Evolutionary conservation across 2,888 invertebrate species (phyloP).

Genomic region (Leucophora obtusa): DNA sequence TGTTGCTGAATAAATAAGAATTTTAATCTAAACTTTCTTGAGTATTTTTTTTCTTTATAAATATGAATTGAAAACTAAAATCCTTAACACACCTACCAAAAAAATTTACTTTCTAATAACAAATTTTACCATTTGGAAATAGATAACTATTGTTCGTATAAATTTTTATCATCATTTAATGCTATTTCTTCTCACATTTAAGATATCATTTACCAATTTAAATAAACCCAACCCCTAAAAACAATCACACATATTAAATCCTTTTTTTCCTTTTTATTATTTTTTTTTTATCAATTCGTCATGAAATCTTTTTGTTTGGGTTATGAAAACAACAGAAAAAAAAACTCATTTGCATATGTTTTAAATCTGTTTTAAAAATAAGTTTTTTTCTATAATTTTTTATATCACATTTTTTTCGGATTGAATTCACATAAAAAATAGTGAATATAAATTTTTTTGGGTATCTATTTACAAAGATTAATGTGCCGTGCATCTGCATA

Average conservation of each 20-base stretch:
- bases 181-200: slow-evolving; percentile 53
- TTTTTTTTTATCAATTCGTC: slow-evolving; percentile 53
- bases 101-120: too few relatives aligned
- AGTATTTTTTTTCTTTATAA: too few relatives aligned
- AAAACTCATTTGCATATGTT: slow-evolving; percentile 63
- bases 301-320: slow-evolving; percentile 64
- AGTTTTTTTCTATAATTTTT: slow-evolving; percentile 37
- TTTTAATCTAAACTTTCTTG: too few relatives aligned
- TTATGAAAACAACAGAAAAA: slow-evolving; percentile 16
- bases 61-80: too few relatives aligned
- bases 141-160: background rate
- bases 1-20: too few relatives aligned
- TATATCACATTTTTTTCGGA: slow-evolving; percentile 63
- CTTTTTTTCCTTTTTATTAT: slow-evolving; percentile 35
- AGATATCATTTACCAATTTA: slow-evolving; percentile 49
- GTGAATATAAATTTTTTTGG: slow-evolving; percentile 52
- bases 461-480: slow-evolving; percentile 76
- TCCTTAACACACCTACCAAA: too few relatives aligned
- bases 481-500: slow-evolving; percentile 75
- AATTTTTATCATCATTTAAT: slow-evolving; percentile 35
- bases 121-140: background rate
- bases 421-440: slow-evolving; percentile 55
- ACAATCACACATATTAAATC: slow-evolving; percentile 49
- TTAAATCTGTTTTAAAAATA: slow-evolving; percentile 55
- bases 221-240: slow-evolving; percentile 53